phyloP scores from a whole-genome alignment of 2,888 invertebrate genomes.

The Lissonota sp. region DNA sequence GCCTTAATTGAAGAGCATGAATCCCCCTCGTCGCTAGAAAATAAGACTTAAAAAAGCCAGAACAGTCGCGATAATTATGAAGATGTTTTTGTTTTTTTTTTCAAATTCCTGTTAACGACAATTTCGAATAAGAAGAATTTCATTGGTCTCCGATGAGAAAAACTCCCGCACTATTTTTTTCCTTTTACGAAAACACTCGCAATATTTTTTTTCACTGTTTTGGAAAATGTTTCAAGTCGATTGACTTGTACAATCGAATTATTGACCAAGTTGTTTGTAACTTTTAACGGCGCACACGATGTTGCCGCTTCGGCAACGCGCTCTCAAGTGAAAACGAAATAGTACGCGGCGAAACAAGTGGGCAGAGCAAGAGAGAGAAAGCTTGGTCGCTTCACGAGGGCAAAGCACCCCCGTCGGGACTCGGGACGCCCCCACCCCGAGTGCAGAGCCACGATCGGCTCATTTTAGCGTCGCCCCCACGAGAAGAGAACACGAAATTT shows the following conservation, averaged over 20 bases:
- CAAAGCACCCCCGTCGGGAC: constrained; percentile 72
- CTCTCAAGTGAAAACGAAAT: constrained; percentile 78
- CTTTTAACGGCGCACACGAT: constrained; percentile 66
- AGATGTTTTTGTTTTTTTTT: constrained; percentile 12
- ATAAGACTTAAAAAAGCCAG: no score
- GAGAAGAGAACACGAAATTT: constrained; percentile 4
- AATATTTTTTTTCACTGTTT: background rate
- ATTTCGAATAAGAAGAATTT: background rate
- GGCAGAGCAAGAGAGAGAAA: constrained; percentile 61
- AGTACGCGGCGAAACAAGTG: constrained; percentile 76
- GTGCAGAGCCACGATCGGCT: constrained; percentile 16
- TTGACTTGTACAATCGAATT: background rate
- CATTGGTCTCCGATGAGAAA: background rate
- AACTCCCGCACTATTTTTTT: background rate
- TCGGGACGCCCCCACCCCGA: constrained; percentile 73
- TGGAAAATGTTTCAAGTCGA: background rate
- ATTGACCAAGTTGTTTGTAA: background rate
- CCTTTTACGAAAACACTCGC: background rate
- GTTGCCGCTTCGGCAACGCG: constrained; percentile 80
- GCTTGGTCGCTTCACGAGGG: constrained; percentile 42
- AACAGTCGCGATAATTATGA: no score
- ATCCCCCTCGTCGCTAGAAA: constrained; percentile 11
- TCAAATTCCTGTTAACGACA: background rate
- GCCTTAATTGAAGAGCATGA: constrained; percentile 68
- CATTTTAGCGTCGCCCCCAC: constrained; percentile 27